Percentiles rank a stretch among this genome's conserved stretches.
Conservation (phyloP, 1,140 invertebrate species). For the Drosophila azteca region DNA sequence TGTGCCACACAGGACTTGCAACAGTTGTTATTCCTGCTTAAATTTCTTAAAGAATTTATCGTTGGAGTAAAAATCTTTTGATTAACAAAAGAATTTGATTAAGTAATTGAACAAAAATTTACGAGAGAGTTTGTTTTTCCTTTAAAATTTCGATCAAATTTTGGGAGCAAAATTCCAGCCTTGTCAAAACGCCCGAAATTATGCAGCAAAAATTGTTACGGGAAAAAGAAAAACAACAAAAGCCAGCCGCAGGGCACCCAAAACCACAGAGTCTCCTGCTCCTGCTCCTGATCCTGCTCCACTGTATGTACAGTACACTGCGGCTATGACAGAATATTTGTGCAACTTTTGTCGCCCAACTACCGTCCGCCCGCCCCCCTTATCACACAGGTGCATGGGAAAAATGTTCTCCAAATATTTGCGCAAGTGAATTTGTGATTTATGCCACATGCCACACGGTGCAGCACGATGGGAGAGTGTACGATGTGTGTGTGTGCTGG, state of each 20-base stretch:
- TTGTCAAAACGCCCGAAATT: conserved; percentile 24
- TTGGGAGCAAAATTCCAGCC: conserved; percentile 13
- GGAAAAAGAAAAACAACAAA: background rate
- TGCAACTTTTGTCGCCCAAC: conserved; percentile 15
- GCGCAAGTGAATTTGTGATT: conserved; percentile 73
- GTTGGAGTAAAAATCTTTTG: background rate
- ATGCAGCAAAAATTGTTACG: conserved; percentile 28
- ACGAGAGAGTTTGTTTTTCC: background rate
- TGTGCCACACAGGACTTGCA: conserved; percentile 14
- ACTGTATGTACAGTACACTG: conserved; percentile 2
- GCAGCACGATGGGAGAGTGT: background rate
- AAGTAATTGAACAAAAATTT: background rate
- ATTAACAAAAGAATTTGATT: conserved; percentile 1
- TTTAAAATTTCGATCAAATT: conserved; percentile 8
- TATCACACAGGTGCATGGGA: conserved; percentile 36
- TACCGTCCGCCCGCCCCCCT: background rate
- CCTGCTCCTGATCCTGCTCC: background rate
- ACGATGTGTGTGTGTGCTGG: conserved; percentile 12
- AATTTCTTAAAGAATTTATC: background rate
- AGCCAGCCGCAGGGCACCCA: conserved; percentile 15
- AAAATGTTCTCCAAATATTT: conserved; percentile 58
- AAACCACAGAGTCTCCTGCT: background rate
- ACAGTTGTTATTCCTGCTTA: conserved; percentile 49
- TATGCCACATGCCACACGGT: conserved; percentile 35
- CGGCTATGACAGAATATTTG: conserved; percentile 31